Percentiles rank a stretch among this genome's conserved stretches.
phyloP scores from a whole-genome alignment of 2,113 vertebrate species.

The Pogonocichla stellata region DNA sequence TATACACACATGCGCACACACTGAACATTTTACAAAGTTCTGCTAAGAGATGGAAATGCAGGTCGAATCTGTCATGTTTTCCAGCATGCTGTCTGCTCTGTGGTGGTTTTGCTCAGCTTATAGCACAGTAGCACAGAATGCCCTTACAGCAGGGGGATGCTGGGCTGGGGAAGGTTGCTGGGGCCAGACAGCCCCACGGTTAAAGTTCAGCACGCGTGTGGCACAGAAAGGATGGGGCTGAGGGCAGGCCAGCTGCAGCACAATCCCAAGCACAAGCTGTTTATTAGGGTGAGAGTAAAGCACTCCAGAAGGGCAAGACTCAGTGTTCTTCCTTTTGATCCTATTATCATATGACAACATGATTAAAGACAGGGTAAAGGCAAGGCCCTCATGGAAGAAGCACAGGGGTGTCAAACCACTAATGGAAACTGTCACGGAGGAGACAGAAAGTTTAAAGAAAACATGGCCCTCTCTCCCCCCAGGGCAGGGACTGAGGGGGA shows the following conservation, averaged over 20 bases:
- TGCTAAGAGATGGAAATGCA: neutral
- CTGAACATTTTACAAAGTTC: neutral
- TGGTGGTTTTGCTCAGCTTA: neutral
- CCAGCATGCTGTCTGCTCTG: neutral
- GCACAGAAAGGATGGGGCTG: neutral
- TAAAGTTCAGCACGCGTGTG: neutral
- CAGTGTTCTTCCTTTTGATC: conserved; percentile 59
- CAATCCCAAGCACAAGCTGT: conserved; percentile 57
- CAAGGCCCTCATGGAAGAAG: conserved; percentile 55
- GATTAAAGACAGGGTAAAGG: conserved; percentile 62
- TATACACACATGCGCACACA: fast-evolving
- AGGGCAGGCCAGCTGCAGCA: conserved; percentile 49
- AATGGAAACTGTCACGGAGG: conserved; percentile 64
- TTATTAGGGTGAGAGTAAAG: conserved; percentile 46
- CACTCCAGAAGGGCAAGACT: conserved; percentile 58
- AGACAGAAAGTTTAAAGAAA: conserved; percentile 53
- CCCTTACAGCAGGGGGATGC: neutral
- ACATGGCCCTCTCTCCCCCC: neutral
- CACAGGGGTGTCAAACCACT: conserved; percentile 67
- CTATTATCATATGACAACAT: conserved; percentile 69
- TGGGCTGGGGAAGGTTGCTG: neutral
- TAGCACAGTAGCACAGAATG: neutral
- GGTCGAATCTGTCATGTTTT: neutral
- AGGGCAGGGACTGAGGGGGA: neutral
- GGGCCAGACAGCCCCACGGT: neutral